Conservation (phyloP, 2,797 vertebrate genomes). For the Lycodopsis pacificus region DNA sequence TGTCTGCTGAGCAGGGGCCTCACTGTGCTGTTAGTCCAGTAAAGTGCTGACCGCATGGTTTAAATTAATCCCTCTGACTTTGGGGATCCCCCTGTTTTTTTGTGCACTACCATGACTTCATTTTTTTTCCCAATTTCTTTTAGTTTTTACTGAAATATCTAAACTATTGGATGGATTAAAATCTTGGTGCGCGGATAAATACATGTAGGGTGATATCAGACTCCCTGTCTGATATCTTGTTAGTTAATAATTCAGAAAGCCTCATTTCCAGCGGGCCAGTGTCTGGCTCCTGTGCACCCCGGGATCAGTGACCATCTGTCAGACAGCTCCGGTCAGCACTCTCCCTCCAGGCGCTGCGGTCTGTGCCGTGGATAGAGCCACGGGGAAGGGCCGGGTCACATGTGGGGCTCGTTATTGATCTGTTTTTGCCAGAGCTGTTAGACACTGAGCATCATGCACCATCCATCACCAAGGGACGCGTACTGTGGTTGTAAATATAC, state of each 20-base stretch:
- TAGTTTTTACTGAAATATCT: conserved; percentile 5
- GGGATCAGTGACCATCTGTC: conserved; percentile 80
- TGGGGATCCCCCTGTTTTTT: background rate
- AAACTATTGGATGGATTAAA: background rate
- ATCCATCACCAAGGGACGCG: conserved; percentile 3
- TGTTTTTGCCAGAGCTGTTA: conserved; percentile 42
- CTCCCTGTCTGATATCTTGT: conserved; percentile 20
- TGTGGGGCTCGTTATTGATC: conserved; percentile 66
- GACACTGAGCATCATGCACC: conserved; percentile 28
- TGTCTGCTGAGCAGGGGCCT: conserved; percentile 4
- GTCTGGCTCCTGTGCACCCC: conserved; percentile 56
- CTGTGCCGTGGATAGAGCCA: conserved; percentile 31
- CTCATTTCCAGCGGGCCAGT: conserved; percentile 16
- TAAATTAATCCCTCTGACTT: background rate
- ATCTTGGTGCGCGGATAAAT: background rate
- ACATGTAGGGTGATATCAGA: background rate
- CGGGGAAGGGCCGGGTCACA: conserved; percentile 51
- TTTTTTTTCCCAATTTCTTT: background rate
- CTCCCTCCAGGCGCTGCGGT: conserved; percentile 41
- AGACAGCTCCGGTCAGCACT: conserved; percentile 44
- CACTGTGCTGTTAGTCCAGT: conserved; percentile 8
- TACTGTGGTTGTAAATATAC: background rate
- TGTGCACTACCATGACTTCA: background rate
- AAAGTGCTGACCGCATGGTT: conserved; percentile 48
- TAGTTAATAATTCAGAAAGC: conserved; percentile 67